Evolutionary conservation across 2,888 invertebrate species (phyloP), one percentile per base, ranked within the genome.

Genomic region (Gibbula magus): DNA sequence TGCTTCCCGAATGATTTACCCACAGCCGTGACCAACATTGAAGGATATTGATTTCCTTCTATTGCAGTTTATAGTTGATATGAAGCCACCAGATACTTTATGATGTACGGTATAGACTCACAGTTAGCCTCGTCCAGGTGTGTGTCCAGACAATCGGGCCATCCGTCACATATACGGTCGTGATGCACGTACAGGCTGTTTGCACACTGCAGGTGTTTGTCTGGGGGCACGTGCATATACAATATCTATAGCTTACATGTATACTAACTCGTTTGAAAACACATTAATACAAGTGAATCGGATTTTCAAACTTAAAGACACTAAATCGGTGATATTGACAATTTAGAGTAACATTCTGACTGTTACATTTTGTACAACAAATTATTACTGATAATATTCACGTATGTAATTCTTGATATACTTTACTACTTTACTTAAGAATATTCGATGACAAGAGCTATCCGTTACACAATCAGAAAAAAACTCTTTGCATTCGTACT

Each of bases 71-170:
- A 20, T 22, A 20, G 0, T 70, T 22, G 10, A 39, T 25, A 16
- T 2, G 32, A 22, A 45, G 3, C 2, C 13, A 8, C 18, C 2
- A 7, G 16, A 66, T 8, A 18, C 2, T 10, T 5, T 25, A 22
- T 52, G 2, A 29, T 5, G 35, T 35, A 35, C 5, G 13, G 5
- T 5, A 0, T 61, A 4, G 7, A 87, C 88, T 86, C 81, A 91
- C 91, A 91, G 74, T 88, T 86, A 0, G 85, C 79, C 82, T 92
- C 91, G 80, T 92, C 92, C 0, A 78, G 83, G 20, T 90, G 88
- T 5, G 87, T 88, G 22, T 86, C 82, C 5, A 83, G 61, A 78
- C 91, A 92, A 81, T 92, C 91, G 2, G 84, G 81, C 89, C 89
- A 90, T 0, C 90, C 89, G 76, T 92, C 91, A 86, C 92, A 92